Base-by-base conservation (phyloP, 2,113 vertebrate species). In the Empidonax alnorum region DNA sequence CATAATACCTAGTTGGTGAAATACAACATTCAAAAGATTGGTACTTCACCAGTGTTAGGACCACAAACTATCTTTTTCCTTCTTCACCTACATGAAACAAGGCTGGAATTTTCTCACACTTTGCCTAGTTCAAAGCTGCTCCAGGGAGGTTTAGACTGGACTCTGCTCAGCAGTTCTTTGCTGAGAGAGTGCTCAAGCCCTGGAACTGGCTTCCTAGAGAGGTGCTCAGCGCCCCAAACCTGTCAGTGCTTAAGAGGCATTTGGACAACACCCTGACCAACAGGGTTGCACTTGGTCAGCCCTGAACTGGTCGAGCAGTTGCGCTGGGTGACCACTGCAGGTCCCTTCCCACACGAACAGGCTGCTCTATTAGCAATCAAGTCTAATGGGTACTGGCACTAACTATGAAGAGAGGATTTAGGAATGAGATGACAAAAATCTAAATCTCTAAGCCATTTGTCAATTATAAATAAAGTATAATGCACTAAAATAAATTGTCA, bases 401-500 rank as follows among this genome's bases (percentile, higher is more conserved):
- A 44, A 67, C 62, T 41, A 30, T 12, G 59, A 92, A 75, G 80
- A 76, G 80, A 67, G 53, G 75, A 91, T 87, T 95, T 89, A 62
- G 58, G 39, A 91, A 69, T 42, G 72, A 65, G n/a, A 31, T 31
- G 63, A 71, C 65, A 79, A 96, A 93, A 79, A 39, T 53, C 71
- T 90, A 96, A 96, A 93, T 95, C 95, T 89, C 94, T 90, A 95
- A 97, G 71, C 89, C 86, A 95, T 92, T 97, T 97, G 86, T 96
- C 86, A 97, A 94, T 97, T 96, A 96, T 96, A 97, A 98, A 94
- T 96, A 97, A 96, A 95, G 74, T 71, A 92, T 86, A 96, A 95
- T 92, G 94, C 89, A 77, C 85, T 92, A 91, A 79, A 96, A 95
- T 91, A 95, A 95, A 96, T 94, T 95, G 84, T 78, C 78, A 95